Conservation (phyloP, 1,140 invertebrate genomes). For the Lucilia cuprina region DNA sequence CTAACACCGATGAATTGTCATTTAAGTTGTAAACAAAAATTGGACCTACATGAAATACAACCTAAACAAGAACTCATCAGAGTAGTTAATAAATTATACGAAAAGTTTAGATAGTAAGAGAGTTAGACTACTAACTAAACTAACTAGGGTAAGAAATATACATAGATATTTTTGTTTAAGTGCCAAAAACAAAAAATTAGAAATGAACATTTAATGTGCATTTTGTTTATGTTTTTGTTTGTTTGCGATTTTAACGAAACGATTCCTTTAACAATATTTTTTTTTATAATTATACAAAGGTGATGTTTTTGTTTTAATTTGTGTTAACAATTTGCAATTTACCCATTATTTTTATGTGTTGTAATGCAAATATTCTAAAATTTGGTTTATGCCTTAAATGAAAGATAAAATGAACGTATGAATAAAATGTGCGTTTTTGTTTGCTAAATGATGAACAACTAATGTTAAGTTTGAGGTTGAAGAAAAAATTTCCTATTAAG, state of each 20-base stretch:
- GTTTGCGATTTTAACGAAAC: background rate
- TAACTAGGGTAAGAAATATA: too few species aligned
- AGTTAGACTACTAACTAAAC: background rate
- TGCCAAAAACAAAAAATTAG: too few species aligned
- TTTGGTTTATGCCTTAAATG: conserved; percentile 3
- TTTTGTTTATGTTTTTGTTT: background rate
- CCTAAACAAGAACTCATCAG: background rate
- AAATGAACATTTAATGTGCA: too few species aligned
- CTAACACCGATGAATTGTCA: background rate
- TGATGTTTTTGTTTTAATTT: background rate
- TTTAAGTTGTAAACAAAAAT: background rate
- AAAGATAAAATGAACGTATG: background rate
- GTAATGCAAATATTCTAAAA: background rate
- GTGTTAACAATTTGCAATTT: background rate
- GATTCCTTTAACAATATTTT: background rate
- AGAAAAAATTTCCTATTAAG: background rate
- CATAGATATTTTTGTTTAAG: too few species aligned
- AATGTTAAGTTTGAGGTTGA: background rate
- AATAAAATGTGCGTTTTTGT: conserved; percentile 24
- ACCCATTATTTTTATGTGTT: background rate
- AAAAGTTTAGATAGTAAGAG: background rate
- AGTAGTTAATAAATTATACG: background rate
- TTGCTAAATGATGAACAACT: background rate
- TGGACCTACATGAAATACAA: background rate
- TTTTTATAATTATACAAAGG: background rate